These are phyloP conservation scores for Gallinago nigripennis DNA, from an alignment of 2,797 vertebrate species.

Conservation along the genomic window DNA sequence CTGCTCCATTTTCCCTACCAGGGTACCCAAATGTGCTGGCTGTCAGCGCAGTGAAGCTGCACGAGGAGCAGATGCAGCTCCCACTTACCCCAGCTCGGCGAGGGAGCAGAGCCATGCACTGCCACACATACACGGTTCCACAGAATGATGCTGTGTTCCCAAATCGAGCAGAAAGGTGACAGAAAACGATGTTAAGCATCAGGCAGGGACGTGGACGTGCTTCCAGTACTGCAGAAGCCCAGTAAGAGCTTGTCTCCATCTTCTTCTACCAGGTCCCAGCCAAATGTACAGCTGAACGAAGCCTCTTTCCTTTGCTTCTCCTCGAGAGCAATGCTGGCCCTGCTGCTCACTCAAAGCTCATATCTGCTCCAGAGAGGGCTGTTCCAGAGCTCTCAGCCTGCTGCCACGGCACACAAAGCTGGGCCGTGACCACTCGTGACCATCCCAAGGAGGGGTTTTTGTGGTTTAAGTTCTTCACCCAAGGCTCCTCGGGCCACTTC, in stretches of 20 bases:
- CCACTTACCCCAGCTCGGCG: background rate
- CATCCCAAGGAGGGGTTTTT: background rate
- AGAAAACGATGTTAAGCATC: accelerated
- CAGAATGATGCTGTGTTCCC: background rate
- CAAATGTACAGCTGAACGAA: background rate
- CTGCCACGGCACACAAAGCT: background rate
- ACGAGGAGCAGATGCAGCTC: background rate
- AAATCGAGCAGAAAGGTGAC: background rate
- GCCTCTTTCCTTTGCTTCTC: background rate
- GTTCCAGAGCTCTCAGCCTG: background rate
- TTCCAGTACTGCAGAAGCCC: background rate
- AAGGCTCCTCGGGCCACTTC: background rate
- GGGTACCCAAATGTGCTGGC: background rate
- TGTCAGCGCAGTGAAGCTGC: background rate
- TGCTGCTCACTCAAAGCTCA: background rate
- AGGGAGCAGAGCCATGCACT: background rate
- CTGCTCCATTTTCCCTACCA: background rate
- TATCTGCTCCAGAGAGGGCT: background rate
- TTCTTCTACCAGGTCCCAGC: background rate
- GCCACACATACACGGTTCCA: accelerated
- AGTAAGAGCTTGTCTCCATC: background rate
- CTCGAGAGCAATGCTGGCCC: background rate
- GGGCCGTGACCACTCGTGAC: accelerated
- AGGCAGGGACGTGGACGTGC: background rate
- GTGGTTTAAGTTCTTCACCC: background rate